phyloP scores from a whole-genome alignment of 2,888 invertebrate species.

The Linnaemya tessellans region DNA sequence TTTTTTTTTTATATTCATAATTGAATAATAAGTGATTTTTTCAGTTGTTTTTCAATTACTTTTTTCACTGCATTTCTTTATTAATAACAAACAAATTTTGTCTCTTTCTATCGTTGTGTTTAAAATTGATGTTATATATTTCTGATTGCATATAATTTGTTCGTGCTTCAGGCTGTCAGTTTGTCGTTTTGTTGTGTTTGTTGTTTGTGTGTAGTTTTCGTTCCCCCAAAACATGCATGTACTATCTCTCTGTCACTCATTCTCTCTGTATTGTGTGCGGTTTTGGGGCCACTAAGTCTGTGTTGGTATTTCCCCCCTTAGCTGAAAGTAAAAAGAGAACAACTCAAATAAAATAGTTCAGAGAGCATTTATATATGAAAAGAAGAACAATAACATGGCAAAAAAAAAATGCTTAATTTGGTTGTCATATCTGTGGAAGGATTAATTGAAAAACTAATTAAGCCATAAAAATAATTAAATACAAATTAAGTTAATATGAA shows the following conservation, averaged over 20 bases:
- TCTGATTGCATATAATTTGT: conserved; percentile 16
- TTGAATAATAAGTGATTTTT: background rate
- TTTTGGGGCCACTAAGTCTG: conserved; percentile 70
- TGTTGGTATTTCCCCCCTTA: conserved; percentile 40
- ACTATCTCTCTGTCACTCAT: conserved; percentile 45
- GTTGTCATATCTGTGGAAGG: conserved; percentile 70
- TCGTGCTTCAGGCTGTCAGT: background rate
- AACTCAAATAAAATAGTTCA: background rate
- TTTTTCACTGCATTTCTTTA: background rate
- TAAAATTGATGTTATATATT: conserved; percentile 2
- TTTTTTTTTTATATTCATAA: background rate
- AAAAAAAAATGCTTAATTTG: conserved; percentile 58
- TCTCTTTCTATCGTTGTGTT: conserved; percentile 30
- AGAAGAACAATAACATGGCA: conserved; percentile 27
- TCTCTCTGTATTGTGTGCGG: conserved; percentile 1
- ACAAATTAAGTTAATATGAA: conserved; percentile 65
- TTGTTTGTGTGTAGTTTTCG: conserved; percentile 16
- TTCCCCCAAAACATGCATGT: conserved; percentile 18
- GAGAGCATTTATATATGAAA: conserved; percentile 23
- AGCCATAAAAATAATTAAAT: conserved; percentile 71
- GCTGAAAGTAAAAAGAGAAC: conserved; percentile 23
- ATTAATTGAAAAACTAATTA: conserved; percentile 73
- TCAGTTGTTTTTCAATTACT: conserved; percentile 20
- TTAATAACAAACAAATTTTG: conserved; percentile 14
- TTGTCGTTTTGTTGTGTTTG: conserved; percentile 11